Percentiles rank a stretch among this genome's conserved stretches.
Conservation (phyloP, 1,140 invertebrate genomes). For the Drosophila auraria region DNA sequence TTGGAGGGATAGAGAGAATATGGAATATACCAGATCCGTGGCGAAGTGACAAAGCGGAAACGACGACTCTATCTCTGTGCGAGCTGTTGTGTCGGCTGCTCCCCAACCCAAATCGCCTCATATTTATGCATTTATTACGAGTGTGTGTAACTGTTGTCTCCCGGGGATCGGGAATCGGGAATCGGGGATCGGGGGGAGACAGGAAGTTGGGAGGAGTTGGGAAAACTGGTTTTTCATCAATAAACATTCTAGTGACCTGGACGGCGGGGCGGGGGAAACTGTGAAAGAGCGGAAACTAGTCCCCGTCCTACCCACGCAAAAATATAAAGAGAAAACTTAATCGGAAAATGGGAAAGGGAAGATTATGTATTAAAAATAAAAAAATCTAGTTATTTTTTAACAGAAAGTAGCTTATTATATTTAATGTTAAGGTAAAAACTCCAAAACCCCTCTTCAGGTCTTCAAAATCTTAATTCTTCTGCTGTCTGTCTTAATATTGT, state of each 20-base stretch:
- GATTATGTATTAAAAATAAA: background rate
- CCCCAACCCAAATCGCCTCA: constrained; percentile 16
- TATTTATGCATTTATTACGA: constrained; percentile 43
- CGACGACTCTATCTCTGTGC: constrained; percentile 8
- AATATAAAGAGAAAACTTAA: constrained; percentile 19
- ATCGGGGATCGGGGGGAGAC: background rate
- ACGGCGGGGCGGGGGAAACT: background rate
- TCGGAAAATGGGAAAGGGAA: background rate
- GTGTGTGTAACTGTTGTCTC: constrained; percentile 32
- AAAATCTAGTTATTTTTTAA: background rate
- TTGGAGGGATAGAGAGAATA: background rate
- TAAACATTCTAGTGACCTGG: constrained; percentile 7
- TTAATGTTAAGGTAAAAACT: background rate
- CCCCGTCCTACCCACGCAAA: constrained; percentile 31
- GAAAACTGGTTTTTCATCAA: constrained; percentile 32
- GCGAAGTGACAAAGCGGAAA: constrained; percentile 40
- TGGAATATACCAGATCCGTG: background rate
- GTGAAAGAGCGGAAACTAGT: constrained; percentile 11
- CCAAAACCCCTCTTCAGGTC: too few relatives aligned
- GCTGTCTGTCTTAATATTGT: background rate
- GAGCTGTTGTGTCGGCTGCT: constrained; percentile 4
- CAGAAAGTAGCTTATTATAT: background rate
- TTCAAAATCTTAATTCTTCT: background rate
- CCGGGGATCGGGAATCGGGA: background rate
- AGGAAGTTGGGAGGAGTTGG: constrained; percentile 27